Base-by-base conservation (phyloP, 2,888 invertebrate genomes). In the Drosophila subquinaria region DNA sequence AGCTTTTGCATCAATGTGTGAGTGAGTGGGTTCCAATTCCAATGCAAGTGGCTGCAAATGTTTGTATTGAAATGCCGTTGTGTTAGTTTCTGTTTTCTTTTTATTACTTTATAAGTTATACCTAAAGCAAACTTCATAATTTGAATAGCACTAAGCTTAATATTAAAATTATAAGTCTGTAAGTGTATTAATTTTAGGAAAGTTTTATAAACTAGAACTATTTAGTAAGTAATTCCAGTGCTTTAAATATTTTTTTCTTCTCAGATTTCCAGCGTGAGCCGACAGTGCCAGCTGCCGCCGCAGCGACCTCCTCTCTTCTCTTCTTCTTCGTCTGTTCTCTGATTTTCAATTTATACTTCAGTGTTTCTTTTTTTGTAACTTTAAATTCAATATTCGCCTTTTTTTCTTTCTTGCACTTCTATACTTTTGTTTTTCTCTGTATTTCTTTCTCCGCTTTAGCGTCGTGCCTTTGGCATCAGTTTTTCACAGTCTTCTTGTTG, bases 401-500 rank as follows among this genome's bases (percentile, higher is more conserved):
- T 17, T 33, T 70, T 30, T 48, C 43, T 45, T 47, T 42, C 57
- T 40, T 27, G 40, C 72, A 72, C 72, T 56, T 56, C 63, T 52
- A 50, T 57, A 53, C 59, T 59, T 57, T 47, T 59, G 17, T 64
- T 42, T 53, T 50, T 60, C 10, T 60, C 9, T 51, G 62, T 62
- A 17, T 36, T 45, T 53, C 43, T 51, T 45, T 55, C 33, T 59
- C 10, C 15, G 47, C 48, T 33, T 75, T 42, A 20, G 20, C 47
- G 20, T 38, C 47, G 20, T 38, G 55, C 48, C 30, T 62, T 35
- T 38, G 51, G 42, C 52, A 78, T 88, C 75, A 88, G 78, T 87
- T 87, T 70, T 88, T 88, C 56, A 72, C 38, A 48, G 66, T 67
- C 90, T 96, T 96, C 93, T 96, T 96, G 92, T 97, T 97, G 86